A percentile compares a stretch with the other conserved stretches of the same genome.
phyloP scores from a whole-genome alignment of 2,888 invertebrate genomes.

The Dione vanillae region DNA sequence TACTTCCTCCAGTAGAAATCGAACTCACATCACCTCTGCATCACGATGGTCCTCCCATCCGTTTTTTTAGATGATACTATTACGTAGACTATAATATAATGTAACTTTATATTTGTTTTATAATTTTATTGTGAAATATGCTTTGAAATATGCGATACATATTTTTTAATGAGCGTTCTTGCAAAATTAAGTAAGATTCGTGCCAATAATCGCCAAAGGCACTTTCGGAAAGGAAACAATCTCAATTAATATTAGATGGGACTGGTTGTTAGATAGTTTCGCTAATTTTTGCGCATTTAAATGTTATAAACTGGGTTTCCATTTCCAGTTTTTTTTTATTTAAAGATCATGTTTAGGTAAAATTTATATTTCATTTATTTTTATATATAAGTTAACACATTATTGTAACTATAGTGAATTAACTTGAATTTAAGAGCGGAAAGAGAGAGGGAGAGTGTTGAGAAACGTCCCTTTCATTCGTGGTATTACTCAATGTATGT shows the following conservation, averaged over 20 bases:
- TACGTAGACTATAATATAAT: neutral
- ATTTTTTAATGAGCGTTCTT: neutral
- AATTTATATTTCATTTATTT: neutral
- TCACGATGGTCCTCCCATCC: no score
- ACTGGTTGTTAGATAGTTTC: constrained; percentile 24
- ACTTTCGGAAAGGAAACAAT: constrained; percentile 31
- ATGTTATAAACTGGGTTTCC: constrained; percentile 24
- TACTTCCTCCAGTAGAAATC: no score
- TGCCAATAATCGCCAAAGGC: constrained; percentile 34
- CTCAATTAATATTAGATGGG: constrained; percentile 27
- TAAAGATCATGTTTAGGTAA: neutral
- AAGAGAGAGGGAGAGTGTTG: no score
- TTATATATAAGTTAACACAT: no score
- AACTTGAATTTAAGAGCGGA: no score
- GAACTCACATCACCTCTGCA: no score
- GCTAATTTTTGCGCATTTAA: constrained; percentile 11
- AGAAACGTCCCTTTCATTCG: no score
- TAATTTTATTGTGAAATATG: neutral
- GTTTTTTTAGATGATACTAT: neutral
- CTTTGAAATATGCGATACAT: neutral
- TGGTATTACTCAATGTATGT: no score
- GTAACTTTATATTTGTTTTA: neutral
- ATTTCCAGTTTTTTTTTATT: constrained; percentile 20
- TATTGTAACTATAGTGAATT: no score
- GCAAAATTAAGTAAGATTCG: constrained; percentile 13